A percentile compares a stretch with the other conserved stretches of the same genome.
Evolutionary conservation across 2,113 vertebrate genomes (phyloP).

Genomic region (Phasianus colchicus): DNA sequence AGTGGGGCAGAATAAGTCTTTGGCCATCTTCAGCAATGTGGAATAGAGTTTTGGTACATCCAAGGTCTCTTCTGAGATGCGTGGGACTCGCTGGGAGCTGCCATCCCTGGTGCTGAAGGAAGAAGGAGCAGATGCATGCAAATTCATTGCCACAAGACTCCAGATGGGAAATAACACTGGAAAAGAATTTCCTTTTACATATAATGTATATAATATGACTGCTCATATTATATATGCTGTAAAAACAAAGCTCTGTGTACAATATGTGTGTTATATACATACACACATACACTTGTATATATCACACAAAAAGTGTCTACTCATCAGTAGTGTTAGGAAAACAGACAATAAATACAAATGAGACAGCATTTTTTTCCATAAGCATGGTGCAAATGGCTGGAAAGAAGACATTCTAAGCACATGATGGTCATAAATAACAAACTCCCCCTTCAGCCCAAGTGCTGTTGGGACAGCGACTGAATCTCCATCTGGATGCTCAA

Average conservation of each 20-base stretch:
- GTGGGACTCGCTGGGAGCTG: not conserved
- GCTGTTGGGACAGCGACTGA: not conserved
- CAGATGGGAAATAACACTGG: not conserved
- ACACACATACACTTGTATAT: not conserved
- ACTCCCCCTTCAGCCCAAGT: not conserved
- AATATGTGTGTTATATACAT: not conserved
- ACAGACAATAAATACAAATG: not conserved
- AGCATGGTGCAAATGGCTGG: not conserved
- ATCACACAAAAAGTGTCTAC: not conserved
- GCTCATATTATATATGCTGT: conserved; percentile 9
- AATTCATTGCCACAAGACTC: not conserved
- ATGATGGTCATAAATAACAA: not conserved
- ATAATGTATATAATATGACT: not conserved
- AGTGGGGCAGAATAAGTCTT: conserved; percentile 46
- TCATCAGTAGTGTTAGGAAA: not conserved
- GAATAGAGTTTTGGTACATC: not conserved
- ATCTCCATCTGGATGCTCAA: not conserved
- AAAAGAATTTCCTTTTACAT: conserved; percentile 14
- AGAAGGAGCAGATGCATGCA: not conserved
- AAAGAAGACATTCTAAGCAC: not conserved
- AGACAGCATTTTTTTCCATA: not conserved
- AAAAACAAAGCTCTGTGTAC: not conserved
- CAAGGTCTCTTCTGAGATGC: not conserved
- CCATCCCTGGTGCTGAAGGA: not conserved
- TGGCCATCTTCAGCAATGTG: not conserved